These are phyloP conservation scores for Melipona bicolor DNA, from an alignment of 2,888 invertebrate genomes.

Conservation along the genomic window DNA sequence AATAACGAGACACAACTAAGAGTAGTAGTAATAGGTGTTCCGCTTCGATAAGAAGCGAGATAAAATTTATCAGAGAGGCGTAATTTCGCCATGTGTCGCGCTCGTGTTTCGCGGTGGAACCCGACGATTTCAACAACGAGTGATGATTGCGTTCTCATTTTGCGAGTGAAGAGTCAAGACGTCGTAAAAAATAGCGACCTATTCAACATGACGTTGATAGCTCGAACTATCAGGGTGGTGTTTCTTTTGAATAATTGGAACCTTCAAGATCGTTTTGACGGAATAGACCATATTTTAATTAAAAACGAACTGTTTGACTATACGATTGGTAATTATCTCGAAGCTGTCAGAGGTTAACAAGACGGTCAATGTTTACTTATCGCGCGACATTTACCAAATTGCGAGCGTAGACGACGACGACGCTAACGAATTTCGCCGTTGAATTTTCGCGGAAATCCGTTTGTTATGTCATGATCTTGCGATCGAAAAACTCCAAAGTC, in stretches of 20 bases:
- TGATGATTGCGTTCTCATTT: neutral
- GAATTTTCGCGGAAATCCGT: neutral
- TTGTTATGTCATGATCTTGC: neutral
- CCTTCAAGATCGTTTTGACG: neutral
- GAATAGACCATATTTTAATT: neutral
- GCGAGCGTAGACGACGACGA: neutral
- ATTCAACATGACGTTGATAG: neutral
- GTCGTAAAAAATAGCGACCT: neutral
- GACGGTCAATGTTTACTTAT: conserved; percentile 10
- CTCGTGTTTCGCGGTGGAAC: conserved; percentile 8
- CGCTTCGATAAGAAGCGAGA: conserved; percentile 33
- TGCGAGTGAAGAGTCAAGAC: neutral
- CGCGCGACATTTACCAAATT: conserved; percentile 2
- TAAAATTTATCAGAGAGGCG: conserved; percentile 43
- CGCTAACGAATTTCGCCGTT: no score
- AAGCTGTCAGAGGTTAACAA: conserved; percentile 37
- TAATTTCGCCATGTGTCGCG: conserved; percentile 34
- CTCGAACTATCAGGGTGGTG: neutral
- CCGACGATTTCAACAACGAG: neutral
- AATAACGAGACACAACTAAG: neutral
- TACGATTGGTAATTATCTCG: conserved; percentile 30
- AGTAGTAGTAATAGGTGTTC: conserved; percentile 23
- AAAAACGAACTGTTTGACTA: neutral
- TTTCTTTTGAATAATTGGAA: neutral
- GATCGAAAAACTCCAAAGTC: neutral